Conservation (phyloP, 1,140 invertebrate species). For the Drosophila pruinosa region DNA sequence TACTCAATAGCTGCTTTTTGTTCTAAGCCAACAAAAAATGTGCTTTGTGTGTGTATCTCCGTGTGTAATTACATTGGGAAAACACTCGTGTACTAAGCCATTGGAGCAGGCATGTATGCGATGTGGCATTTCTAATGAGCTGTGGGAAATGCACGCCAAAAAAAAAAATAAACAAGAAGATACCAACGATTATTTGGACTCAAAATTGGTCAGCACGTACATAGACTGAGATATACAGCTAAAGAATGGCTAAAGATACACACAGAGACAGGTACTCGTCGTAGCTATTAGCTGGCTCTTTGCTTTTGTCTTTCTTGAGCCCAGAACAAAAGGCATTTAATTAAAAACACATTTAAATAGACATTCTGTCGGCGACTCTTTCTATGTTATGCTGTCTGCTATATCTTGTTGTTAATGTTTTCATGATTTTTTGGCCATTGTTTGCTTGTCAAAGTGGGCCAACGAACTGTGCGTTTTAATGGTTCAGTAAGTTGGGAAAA, state of each 20-base stretch:
- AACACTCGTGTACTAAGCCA: constrained; percentile 10
- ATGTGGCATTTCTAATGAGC: constrained; percentile 40
- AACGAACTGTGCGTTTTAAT: constrained; percentile 60
- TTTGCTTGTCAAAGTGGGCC: constrained; percentile 52
- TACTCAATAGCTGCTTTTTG: constrained; percentile 12
- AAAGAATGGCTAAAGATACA: not conserved
- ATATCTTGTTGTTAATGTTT: not conserved
- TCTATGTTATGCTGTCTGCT: too few relatives aligned
- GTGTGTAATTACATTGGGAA: constrained; percentile 34
- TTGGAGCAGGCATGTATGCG: not conserved
- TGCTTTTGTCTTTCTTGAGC: constrained; percentile 46
- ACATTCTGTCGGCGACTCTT: constrained; percentile 25
- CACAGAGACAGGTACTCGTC: constrained; percentile 27
- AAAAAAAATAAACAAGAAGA: constrained; percentile 11
- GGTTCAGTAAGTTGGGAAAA: constrained; percentile 42
- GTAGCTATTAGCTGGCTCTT: constrained; percentile 7
- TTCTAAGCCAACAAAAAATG: constrained; percentile 15
- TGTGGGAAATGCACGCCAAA: constrained; percentile 52
- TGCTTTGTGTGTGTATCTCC: not conserved
- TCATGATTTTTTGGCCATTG: constrained; percentile 20
- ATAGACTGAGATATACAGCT: not conserved
- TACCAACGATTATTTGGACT: constrained; percentile 9
- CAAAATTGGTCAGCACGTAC: constrained; percentile 30
- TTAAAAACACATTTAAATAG: constrained; percentile 74
- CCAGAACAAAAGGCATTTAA: constrained; percentile 66